These are phyloP conservation scores for Poecile montanus DNA, from an alignment of 2,797 vertebrate genomes.

Conservation along the genomic window DNA sequence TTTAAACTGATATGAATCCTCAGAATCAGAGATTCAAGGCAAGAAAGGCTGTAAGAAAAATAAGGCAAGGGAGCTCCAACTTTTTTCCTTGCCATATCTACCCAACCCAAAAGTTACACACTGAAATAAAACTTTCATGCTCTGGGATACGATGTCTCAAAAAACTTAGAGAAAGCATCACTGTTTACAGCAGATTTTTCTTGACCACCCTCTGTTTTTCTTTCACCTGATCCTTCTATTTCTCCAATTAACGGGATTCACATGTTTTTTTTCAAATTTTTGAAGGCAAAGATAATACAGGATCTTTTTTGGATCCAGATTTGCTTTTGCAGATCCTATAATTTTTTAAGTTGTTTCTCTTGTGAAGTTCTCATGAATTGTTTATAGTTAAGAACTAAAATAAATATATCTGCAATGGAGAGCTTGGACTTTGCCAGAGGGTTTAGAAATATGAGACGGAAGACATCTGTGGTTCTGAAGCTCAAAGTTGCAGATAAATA, in stretches of 20 bases:
- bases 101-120: neutral
- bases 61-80: neutral
- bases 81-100: neutral
- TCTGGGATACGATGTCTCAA: neutral
- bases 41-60: neutral
- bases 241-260: neutral
- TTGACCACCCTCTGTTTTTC: neutral
- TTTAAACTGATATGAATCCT: neutral
- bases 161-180: neutral
- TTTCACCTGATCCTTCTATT: neutral
- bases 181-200: neutral
- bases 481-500: neutral
- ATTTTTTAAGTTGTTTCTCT: neutral
- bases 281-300: neutral
- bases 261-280: neutral
- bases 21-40: neutral
- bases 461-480: neutral
- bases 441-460: neutral
- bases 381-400: constrained; percentile 9
- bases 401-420: neutral
- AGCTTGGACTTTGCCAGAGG: neutral
- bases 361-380: neutral
- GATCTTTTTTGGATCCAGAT: neutral
- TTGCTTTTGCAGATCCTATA: neutral
- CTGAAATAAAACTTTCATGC: neutral